These are phyloP conservation scores for Chelon auratus DNA, from an alignment of 2,797 vertebrate genomes.

Conservation along the genomic window DNA sequence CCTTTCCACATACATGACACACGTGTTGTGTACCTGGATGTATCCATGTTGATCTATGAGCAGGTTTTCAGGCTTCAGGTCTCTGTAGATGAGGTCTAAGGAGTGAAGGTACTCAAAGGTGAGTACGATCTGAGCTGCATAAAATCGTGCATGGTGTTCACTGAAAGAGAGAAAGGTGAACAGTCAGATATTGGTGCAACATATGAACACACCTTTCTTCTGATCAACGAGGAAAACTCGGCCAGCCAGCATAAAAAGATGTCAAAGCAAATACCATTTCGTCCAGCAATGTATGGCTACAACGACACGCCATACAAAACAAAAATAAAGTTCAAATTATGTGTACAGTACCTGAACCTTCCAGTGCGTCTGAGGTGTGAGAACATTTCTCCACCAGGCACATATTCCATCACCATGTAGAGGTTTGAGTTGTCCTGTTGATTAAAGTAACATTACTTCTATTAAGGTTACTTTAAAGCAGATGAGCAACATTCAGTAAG, in stretches of 20 bases:
- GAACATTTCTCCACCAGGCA: slow-evolving; percentile 99
- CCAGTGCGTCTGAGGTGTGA: slow-evolving; percentile 99
- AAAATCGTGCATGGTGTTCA: slow-evolving; percentile 98
- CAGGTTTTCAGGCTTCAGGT: slow-evolving; percentile 99
- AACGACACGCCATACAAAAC: background rate
- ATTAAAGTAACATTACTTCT: slow-evolving; percentile 17
- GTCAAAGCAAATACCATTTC: background rate
- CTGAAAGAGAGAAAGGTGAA: slow-evolving; percentile 72
- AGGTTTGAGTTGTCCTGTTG: slow-evolving; percentile 99
- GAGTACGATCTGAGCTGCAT: slow-evolving; percentile 99
- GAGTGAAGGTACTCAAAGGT: slow-evolving; percentile 99
- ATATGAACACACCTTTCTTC: background rate
- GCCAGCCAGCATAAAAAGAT: background rate
- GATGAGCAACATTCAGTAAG: background rate
- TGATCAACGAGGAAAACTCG: background rate
- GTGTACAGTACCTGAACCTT: slow-evolving; percentile 91
- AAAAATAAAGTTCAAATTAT: background rate
- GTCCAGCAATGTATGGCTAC: background rate
- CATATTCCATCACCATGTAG: slow-evolving; percentile 99
- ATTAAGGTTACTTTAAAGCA: background rate
- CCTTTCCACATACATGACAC: background rate
- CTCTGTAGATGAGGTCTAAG: slow-evolving; percentile 99
- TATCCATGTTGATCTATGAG: slow-evolving; percentile 99
- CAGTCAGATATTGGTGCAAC: slow-evolving; percentile 9
- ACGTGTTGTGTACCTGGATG: slow-evolving; percentile 90